Evolutionary conservation across 2,888 invertebrate species (phyloP), one percentile per base, ranked within the genome.

Genomic region (Drosophila limbata): DNA sequence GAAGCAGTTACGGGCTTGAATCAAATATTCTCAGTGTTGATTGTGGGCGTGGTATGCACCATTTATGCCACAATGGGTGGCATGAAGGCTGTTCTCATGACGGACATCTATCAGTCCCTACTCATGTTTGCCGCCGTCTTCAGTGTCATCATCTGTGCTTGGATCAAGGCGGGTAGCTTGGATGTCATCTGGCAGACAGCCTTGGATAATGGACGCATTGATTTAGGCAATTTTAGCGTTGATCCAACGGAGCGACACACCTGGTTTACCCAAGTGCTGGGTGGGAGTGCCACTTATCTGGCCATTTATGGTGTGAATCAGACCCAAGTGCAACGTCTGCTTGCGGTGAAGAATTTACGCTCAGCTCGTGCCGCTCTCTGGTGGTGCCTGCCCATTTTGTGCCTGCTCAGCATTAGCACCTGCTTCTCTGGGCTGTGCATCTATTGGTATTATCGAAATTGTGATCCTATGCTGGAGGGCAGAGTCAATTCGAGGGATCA

Each of bases 11-110:
- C 97, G 1, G 96, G 96, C n/a, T 93, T 97, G 8, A 94, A 95
- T 69, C 94, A 95, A 92, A 91, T 95, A 31, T 93, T 95, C 73
- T 96, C 97, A 1, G 96, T 97, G 77, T 91, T 97, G 62, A 84
- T 90, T 33, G 88, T 86, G 90, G 94, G 95, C 1, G 89, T 96
- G 48, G 96, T 95, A 4, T 97, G 97, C 90, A 96, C 97, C 0
- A 96, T 97, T 91, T 97, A 97, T 88, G 97, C 97, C 0, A 95
- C 96, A 0, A 93, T 97, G 73, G 98, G 98, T 17, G 98, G 98
- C 37, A 97, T 98, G 95, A 98, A 98, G 91, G 97, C 98, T 4
- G 97, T 98, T 0, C 92, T 98, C 52, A 95, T 97, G 81, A 97
- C 97, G 0, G 98, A 98, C 89, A 95, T 98, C 2, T 95, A 97